A percentile compares a stretch with the other conserved stretches of the same genome.
Evolutionary conservation across 2,888 invertebrate species (phyloP).

Genomic region (Eulithis testata): DNA sequence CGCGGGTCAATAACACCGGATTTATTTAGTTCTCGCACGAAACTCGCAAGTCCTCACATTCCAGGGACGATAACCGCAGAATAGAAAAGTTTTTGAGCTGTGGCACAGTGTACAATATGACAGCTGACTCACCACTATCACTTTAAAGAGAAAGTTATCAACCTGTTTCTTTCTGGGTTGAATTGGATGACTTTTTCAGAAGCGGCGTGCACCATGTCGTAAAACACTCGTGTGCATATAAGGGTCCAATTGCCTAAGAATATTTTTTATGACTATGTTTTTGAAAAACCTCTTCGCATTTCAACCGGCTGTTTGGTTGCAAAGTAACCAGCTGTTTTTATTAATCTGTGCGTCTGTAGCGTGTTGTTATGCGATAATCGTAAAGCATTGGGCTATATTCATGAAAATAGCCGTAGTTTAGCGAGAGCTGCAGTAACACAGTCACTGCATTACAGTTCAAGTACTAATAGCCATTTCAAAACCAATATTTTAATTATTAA

Average conservation of each 20-base stretch:
- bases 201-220: no score
- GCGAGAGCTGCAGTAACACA: slow-evolving; percentile 8
- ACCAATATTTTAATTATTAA: not conserved
- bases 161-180: no score
- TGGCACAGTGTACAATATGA: slow-evolving; percentile 1
- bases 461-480: not conserved
- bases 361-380: slow-evolving; percentile 27
- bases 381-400: slow-evolving; percentile 26
- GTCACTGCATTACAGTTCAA: not conserved
- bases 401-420: slow-evolving; percentile 16
- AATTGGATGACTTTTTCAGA: no score
- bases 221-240: no score
- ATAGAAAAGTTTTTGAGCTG: slow-evolving; percentile 24
- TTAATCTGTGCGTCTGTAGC: slow-evolving; percentile 10
- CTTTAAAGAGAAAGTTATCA: no score
- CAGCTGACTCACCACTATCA: not conserved
- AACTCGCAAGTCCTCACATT: slow-evolving; percentile 27
- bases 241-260: no score
- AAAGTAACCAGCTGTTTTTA: not conserved
- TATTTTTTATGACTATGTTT: no score
- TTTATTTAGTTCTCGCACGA: slow-evolving; percentile 33
- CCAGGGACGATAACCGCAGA: slow-evolving; percentile 29
- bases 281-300: no score
- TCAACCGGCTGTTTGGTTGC: not conserved
- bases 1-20: slow-evolving; percentile 32